Percentiles rank a stretch among this genome's conserved stretches.
These are phyloP conservation scores for Peromyscus nudipes DNA, from an alignment of 2,797 vertebrate genomes.

Conservation along the genomic window DNA sequence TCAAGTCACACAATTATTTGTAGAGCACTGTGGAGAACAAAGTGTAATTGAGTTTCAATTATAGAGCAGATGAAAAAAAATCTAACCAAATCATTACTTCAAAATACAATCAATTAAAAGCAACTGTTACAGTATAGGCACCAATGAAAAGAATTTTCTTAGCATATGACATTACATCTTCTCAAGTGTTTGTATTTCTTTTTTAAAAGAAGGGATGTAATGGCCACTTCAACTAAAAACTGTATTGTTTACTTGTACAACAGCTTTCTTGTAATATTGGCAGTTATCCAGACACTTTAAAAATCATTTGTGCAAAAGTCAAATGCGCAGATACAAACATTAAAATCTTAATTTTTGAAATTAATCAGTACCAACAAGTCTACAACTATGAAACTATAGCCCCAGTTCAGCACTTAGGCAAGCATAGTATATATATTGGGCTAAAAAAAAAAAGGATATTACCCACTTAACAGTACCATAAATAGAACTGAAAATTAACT, in stretches of 20 bases:
- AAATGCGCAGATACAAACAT: conserved; percentile 88
- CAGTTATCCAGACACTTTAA: conserved; percentile 85
- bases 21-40: conserved; percentile 88
- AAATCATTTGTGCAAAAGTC: conserved; percentile 89
- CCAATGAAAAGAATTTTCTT: conserved; percentile 90
- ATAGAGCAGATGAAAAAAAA: conserved; percentile 88
- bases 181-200: conserved; percentile 84
- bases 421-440: conserved; percentile 87
- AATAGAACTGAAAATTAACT: conserved; percentile 90
- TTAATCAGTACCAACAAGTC: conserved; percentile 89
- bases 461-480: conserved; percentile 91
- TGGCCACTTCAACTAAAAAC: conserved; percentile 85
- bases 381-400: conserved; percentile 88
- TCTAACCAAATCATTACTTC: conserved; percentile 88
- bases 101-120: conserved; percentile 90
- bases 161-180: conserved; percentile 85
- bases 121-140: conserved; percentile 91
- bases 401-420: conserved; percentile 88
- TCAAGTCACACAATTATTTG: conserved; percentile 92
- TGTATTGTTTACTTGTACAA: conserved; percentile 83
- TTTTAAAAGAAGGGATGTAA: conserved; percentile 82
- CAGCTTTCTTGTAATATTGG: conserved; percentile 86
- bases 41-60: conserved; percentile 88
- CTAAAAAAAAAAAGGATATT: conserved; percentile 82
- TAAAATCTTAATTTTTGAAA: conserved; percentile 88